A percentile compares a stretch with the other conserved stretches of the same genome.
These are phyloP conservation scores for Octodonta nipae DNA, from an alignment of 2,888 invertebrate species.

Conservation along the genomic window DNA sequence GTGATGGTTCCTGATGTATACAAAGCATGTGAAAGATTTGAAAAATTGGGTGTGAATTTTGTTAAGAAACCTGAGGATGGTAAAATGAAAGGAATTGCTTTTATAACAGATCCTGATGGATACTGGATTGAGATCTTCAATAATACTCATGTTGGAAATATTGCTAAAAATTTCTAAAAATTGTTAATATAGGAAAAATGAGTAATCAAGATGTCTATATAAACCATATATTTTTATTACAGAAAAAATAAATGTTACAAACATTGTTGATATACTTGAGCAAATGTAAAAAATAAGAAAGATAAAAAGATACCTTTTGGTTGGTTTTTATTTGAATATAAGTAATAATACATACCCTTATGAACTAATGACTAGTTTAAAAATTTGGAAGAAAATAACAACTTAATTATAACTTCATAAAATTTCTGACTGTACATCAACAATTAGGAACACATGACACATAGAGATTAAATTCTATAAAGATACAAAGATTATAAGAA, in stretches of 20 bases:
- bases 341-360: no score
- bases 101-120: slow-evolving; percentile 90
- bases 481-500: no score
- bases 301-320: no score
- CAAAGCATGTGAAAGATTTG: slow-evolving; percentile 72
- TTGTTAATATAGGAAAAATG: no score
- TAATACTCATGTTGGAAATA: slow-evolving; percentile 12
- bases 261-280: no score
- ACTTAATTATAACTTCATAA: slow-evolving; percentile 5
- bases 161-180: slow-evolving; percentile 4
- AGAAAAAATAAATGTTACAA: no score
- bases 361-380: slow-evolving; percentile 11
- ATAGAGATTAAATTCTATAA: no score
- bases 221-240: no score
- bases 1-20: slow-evolving; percentile 80
- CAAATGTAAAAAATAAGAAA: no score
- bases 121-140: slow-evolving; percentile 74
- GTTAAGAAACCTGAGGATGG: slow-evolving; percentile 82
- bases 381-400: slow-evolving; percentile 8
- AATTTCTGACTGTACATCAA: slow-evolving; percentile 11
- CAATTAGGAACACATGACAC: no score
- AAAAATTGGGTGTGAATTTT: slow-evolving; percentile 73
- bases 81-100: slow-evolving; percentile 87
- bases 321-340: no score
- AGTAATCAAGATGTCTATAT: no score